These are phyloP conservation scores for Parus major DNA, from an alignment of 2,113 vertebrate genomes.

Conservation along the genomic window DNA sequence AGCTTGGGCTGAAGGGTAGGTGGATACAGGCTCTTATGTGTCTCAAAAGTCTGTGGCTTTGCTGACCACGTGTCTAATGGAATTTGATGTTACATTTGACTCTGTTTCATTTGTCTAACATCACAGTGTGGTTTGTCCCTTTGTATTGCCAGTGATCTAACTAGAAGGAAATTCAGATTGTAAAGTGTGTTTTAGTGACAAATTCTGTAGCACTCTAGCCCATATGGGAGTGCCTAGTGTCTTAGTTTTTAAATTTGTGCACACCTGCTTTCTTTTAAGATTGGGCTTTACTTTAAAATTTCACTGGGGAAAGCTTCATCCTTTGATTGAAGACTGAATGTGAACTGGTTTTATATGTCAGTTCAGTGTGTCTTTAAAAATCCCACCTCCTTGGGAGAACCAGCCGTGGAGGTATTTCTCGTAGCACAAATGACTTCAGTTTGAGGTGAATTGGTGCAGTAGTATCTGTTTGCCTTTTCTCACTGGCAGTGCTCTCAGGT, in stretches of 20 bases:
- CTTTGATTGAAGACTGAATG: background rate
- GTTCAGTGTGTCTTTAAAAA: background rate
- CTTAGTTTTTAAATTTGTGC: background rate
- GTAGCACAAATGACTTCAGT: background rate
- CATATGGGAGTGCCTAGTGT: fast-evolving
- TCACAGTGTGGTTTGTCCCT: background rate
- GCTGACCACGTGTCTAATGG: background rate
- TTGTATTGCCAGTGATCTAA: background rate
- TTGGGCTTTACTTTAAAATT: background rate
- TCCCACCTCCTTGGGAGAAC: background rate
- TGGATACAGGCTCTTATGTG: background rate
- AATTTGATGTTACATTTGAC: background rate
- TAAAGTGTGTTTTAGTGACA: background rate
- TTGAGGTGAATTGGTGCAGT: background rate
- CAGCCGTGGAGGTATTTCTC: background rate
- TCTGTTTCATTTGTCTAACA: background rate
- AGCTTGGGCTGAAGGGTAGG: background rate
- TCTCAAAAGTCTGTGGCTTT: background rate
- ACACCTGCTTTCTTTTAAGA: background rate
- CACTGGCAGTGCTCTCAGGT: background rate
- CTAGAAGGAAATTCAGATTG: background rate
- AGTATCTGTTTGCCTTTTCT: background rate
- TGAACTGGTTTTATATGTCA: background rate
- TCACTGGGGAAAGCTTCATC: background rate
- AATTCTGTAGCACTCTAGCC: background rate